These are phyloP conservation scores for Flexamia atlantica DNA, from an alignment of 2,888 invertebrate genomes.

Conservation along the genomic window DNA sequence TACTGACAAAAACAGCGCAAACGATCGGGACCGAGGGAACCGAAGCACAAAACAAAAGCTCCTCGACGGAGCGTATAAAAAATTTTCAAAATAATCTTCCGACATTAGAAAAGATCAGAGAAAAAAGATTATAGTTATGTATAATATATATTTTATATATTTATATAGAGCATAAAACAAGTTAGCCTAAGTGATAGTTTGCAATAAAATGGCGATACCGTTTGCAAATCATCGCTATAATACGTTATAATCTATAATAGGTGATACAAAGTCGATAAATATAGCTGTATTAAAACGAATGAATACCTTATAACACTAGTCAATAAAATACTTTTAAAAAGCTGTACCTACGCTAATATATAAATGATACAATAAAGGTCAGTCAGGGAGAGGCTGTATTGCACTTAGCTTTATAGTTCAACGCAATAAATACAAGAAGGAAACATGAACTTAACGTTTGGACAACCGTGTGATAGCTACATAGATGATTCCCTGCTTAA, in stretches of 20 bases:
- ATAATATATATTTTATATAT: conserved; percentile 65
- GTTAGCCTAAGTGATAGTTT: conserved; percentile 65
- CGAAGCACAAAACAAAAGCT: conserved; percentile 57
- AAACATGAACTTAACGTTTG: conserved; percentile 61
- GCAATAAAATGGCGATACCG: conserved; percentile 61
- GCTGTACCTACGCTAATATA: conserved; percentile 66
- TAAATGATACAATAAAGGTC: conserved; percentile 65
- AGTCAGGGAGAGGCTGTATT: conserved; percentile 62
- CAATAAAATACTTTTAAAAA: conserved; percentile 67
- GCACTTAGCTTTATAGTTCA: conserved; percentile 66
- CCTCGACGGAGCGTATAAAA: conserved; percentile 65
- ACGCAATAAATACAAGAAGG: conserved; percentile 50
- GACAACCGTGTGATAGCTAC: conserved; percentile 40
- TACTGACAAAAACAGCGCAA: conserved; percentile 41
- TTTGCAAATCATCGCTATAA: conserved; percentile 57
- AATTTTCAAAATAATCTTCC: conserved; percentile 65
- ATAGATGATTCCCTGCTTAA: conserved; percentile 60
- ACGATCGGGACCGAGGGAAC: conserved; percentile 21
- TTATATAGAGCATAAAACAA: conserved; percentile 66
- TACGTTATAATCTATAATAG: conserved; percentile 62
- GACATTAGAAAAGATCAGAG: conserved; percentile 66
- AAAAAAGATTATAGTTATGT: conserved; percentile 65
- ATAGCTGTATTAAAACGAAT: conserved; percentile 67
- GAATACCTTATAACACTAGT: conserved; percentile 67
- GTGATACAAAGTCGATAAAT: conserved; percentile 66